Base-by-base conservation (phyloP, 2,113 vertebrate genomes). In the Bombycilla garrulus region DNA sequence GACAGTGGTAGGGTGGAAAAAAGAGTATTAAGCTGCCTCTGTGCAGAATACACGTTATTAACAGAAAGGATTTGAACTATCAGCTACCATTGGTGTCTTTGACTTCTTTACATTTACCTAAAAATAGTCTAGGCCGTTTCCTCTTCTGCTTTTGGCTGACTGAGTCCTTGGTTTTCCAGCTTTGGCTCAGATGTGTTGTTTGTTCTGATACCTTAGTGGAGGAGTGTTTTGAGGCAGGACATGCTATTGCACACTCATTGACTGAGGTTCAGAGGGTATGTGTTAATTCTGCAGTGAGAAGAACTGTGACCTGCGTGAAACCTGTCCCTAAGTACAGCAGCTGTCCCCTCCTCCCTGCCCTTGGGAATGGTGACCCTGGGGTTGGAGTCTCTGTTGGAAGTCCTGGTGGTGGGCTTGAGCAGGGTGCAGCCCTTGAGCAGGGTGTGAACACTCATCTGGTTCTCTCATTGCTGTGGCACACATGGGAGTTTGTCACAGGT, bases 11-110 rank as follows among this genome's bases (percentile, higher is more conserved):
- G 33, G 67, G 79, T 53, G 81, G 90, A 65, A 87, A 78, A 78
- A 70, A 85, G 58, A 85, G 42, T 67, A 48, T 80, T 91, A 88
- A 92, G 61, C 77, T 89, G 64, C 35, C 51, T 89, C 47, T 81
- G 38, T 86, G 65, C 31, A 31, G 78, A 67, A 48, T 40, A 35
- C 25, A 11, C 21, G 13, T 48, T 80, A 66, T 80, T 81, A 91
- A 82, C 51, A 60, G 50, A 58, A 86, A 74, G 64, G 79, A 74
- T 94, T 93, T 86, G 33, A 86, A 23, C 64, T 73, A 3, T 62
- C 45, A 36, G 2, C 42, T 62, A 28, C 44, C 10, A 2, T 1
- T 38, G 53, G 6, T 91, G 60, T 33, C 44, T 90, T 70, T 56
- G 47, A 70, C 76, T 82, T 38, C 45, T 66, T 69, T 80, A 29